Base-by-base conservation (phyloP, 1,140 invertebrate genomes). In the Diprion similis region DNA sequence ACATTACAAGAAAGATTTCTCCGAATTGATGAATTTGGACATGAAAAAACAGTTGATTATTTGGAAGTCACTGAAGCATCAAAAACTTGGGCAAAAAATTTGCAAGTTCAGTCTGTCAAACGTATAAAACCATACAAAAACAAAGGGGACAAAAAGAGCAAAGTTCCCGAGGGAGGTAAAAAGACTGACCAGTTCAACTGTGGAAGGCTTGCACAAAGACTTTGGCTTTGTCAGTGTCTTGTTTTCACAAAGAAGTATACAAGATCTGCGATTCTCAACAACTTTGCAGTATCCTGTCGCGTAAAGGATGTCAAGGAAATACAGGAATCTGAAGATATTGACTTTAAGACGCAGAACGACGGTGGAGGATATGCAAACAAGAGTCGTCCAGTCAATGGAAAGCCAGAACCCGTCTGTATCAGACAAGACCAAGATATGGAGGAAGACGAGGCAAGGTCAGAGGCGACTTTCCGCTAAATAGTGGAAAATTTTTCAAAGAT, bases 381-480 rank as follows among this genome's bases (percentile, higher is more conserved):
- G n/a, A n/a, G n/a, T n/a, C n/a, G n/a, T n/a, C n/a, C n/a, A n/a
- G n/a, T n/a, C n/a, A n/a, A n/a, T n/a, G n/a, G n/a, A n/a, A n/a
- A n/a, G n/a, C n/a, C n/a, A n/a, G n/a, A n/a, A n/a, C n/a, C n/a
- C n/a, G n/a, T n/a, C n/a, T n/a, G n/a, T n/a, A n/a, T n/a, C n/a
- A n/a, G n/a, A n/a, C n/a, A n/a, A n/a, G n/a, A n/a, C n/a, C n/a
- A n/a, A n/a, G n/a, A n/a, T n/a, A n/a, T n/a, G n/a, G n/a, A n/a
- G n/a, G n/a, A n/a, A 90, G 97, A 98, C 88, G 97, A 98, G 82
- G 95, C 97, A 73, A 91, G 98, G 72, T 95, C 97, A n/a, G 96
- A 99, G 87, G 96, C 97, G 0, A 98, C 95, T 15, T 98, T 99
- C 89, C 91, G 92, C 66, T 98, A 93, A 83, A 93, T 92, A 73